These are phyloP conservation scores for Pelusios castaneus DNA, from an alignment of 2,113 vertebrate genomes.

Conservation along the genomic window DNA sequence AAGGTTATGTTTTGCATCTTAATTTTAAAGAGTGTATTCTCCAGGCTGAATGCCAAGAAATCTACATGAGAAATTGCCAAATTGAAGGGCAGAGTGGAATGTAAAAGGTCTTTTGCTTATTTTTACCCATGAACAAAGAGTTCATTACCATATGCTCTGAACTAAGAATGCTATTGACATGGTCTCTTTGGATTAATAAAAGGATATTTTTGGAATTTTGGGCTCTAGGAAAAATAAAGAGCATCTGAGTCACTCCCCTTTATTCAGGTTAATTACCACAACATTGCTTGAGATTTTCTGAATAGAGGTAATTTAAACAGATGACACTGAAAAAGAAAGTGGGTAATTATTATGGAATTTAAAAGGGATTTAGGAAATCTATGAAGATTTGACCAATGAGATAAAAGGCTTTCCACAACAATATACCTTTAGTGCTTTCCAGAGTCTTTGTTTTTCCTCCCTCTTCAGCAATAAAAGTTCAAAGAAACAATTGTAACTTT, in stretches of 20 bases:
- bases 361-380: conserved; percentile 1
- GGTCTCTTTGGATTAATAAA: conserved; percentile 24
- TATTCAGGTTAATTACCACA: conserved; percentile 62
- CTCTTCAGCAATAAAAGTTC: not conserved
- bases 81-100: not conserved
- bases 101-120: not conserved
- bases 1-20: not conserved
- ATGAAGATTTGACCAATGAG: not conserved
- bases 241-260: conserved; percentile 40
- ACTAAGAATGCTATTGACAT: not conserved
- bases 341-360: conserved; percentile 20
- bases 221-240: conserved; percentile 32
- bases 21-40: not conserved
- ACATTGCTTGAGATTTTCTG: conserved; percentile 20
- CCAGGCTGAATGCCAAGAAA: not conserved
- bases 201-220: conserved; percentile 46
- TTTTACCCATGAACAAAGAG: not conserved
- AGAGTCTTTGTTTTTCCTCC: not conserved
- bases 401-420: not conserved
- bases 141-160: not conserved
- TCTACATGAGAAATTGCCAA: not conserved
- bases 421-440: not conserved
- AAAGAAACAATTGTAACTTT: not conserved
- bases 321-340: conserved; percentile 29
- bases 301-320: conserved; percentile 34